Base-by-base conservation (phyloP, 92 coral and sea anemone genomes). In the Hydrozoanthus gracilis region DNA sequence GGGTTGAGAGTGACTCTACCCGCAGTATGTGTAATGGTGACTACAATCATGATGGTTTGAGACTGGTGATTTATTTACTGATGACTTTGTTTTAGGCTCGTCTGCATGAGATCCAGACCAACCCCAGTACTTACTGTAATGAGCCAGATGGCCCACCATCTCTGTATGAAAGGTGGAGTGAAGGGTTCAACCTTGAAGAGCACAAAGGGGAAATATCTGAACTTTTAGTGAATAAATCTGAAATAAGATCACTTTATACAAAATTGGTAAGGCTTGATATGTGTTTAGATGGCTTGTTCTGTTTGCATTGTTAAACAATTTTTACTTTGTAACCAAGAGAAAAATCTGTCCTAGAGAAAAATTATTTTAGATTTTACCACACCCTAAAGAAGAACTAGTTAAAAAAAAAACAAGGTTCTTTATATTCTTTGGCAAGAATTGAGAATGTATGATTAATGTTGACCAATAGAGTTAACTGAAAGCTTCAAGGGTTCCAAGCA, bases 151-250 rank as follows among this genome's bases (percentile, higher is more conserved):
- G 98, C 17, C 98, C 90, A 49, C 90, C 90, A 2, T 90, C 83
- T 39, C 88, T 93, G 83, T 97, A 80, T 87, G 94, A 95, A 71
- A 91, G 90, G 17, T 97, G 99, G 99, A 82, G 93, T 79, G 77
- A 89, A 64, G 76, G 88, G 7, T 95, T 97, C 87, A 95, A 97
- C 46, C 92, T 95, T 17, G 98, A 97, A n/a, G 90, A 88, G 16
- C 92, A 88, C 91, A 97, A 97, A 65, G 98, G 97, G 61, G 99
- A 95, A 60, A 95, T 97, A 45, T 97, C 99, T 47, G 98, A 95
- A 78, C 97, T 97, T 15, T 92, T 97, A 68, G 99, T 97, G 3
- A 97, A 97, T 88, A 94, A 90, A n/a, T 94, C 98, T 35, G 98
- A 97, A 85, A 90, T 97, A 14, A 92, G 99, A 73, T 91, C 98